Base-by-base conservation (phyloP, 2,888 invertebrate species). In the Leptogaster cylindrica region DNA sequence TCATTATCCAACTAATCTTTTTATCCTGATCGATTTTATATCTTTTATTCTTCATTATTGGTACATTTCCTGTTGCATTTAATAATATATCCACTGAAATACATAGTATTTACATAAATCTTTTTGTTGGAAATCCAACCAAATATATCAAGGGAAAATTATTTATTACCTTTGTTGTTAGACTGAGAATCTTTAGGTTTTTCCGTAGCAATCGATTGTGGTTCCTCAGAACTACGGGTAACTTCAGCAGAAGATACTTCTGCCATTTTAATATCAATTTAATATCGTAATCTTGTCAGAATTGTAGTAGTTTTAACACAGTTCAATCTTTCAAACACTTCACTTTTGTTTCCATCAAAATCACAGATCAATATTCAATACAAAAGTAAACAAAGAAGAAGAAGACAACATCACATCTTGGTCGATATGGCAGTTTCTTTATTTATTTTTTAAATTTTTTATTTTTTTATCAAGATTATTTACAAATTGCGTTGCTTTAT, bases 31-130 rank as follows among this genome's bases (percentile, higher is more conserved):
- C 93, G 0, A 98, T 95, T 0, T 91, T 87, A 96, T 97, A 98
- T 77, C 93, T 95, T 76, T 93, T 93, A 76, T 93, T 93, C 79
- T 95, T 97, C 88, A 98, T 92, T 67, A 98, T 97, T 0, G 98
- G 98, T 2, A 97, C 97, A 85, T 97, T 95, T 0, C 95, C 97
- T 2, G 96, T 95, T 0, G 97, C 93, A 82, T 96, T 97, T 50
- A 98, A 81, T 16, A 96, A 81, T 69, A 98, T 90, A 75, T 93
- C 94, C 79, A 97, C 95, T 95, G 78, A 50, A 86, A 58, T 68
- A 4, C 6, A 0, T 46, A 7, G 8, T 3, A 50, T 27, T 23
- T 25, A 16, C 16, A 33, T 14, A 8, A 18, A n/a, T 10, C 12
- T 36, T 36, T 4, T 1, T 36, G n/a, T n/a, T 36, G 10, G 3